Conservation (phyloP, 2,888 invertebrate genomes). For the Lordiphosa andalusiaca region DNA sequence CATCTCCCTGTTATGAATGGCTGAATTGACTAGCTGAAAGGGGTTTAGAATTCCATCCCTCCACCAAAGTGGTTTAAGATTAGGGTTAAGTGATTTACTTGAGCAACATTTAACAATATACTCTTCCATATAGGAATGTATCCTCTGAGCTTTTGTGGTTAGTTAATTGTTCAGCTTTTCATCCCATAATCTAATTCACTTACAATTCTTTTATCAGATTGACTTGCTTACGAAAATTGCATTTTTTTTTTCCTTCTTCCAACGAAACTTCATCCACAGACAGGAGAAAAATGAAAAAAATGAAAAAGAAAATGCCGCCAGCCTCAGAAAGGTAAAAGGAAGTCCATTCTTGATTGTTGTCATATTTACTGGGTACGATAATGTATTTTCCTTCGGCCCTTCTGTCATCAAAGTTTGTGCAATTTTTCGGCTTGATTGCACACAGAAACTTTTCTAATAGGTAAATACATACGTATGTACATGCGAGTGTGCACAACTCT, state of each 20-base stretch:
- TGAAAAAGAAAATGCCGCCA: constrained; percentile 19
- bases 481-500: neutral
- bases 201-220: constrained; percentile 65
- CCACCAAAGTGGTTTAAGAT: constrained; percentile 33
- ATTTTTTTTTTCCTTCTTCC: constrained; percentile 22
- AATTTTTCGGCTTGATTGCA: constrained; percentile 46
- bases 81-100: constrained; percentile 61
- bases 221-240: constrained; percentile 55
- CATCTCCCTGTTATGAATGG: constrained; percentile 45
- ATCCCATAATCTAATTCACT: constrained; percentile 48
- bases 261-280: constrained; percentile 53
- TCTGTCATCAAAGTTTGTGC: constrained; percentile 19
- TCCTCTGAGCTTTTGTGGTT: no score
- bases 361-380: constrained; percentile 45
- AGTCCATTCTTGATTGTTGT: constrained; percentile 46
- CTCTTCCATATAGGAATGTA: neutral
- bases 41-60: constrained; percentile 2
- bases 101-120: constrained; percentile 34
- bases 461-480: constrained; percentile 4
- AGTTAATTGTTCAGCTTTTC: constrained; percentile 47
- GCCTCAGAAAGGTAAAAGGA: constrained; percentile 13
- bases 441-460: constrained; percentile 32
- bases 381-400: constrained; percentile 13
- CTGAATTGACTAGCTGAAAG: constrained; percentile 10
- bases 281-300: constrained; percentile 30